These are phyloP conservation scores for Narcine bancroftii DNA, from an alignment of 2,113 vertebrate species.

Conservation along the genomic window DNA sequence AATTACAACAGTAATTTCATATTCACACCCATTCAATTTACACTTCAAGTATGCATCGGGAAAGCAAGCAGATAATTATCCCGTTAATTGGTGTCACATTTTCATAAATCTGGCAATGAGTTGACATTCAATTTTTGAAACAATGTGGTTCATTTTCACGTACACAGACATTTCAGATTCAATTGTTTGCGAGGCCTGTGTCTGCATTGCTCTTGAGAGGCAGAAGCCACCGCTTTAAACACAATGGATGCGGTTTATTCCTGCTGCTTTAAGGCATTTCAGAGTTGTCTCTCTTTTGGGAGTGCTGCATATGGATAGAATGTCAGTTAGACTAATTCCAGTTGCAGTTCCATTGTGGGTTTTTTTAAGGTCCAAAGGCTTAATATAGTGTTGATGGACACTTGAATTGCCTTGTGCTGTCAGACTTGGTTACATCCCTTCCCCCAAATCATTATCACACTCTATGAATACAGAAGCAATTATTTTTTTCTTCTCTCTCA, in stretches of 20 bases:
- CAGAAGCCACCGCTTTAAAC: background rate
- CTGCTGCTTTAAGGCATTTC: background rate
- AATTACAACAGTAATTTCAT: too few species aligned
- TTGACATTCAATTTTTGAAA: background rate
- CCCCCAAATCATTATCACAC: background rate
- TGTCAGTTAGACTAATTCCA: background rate
- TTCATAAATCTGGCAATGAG: background rate
- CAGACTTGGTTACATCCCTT: background rate
- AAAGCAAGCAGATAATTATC: background rate
- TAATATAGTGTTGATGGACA: conserved; percentile 27
- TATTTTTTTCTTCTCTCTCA: background rate
- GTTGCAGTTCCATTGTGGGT: background rate
- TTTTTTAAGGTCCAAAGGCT: conserved; percentile 15
- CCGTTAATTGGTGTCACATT: background rate
- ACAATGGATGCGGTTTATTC: background rate
- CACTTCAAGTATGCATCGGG: background rate
- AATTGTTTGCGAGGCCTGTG: background rate
- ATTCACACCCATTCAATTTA: background rate
- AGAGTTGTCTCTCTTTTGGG: background rate
- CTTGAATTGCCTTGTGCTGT: background rate
- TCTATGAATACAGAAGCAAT: background rate
- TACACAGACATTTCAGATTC: too few species aligned
- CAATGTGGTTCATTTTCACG: background rate
- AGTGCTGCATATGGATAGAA: background rate
- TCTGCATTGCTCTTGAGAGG: background rate